Percentiles rank a stretch among this genome's conserved stretches.
These are phyloP conservation scores for Agrypnia vestita DNA, from an alignment of 1,140 invertebrate species.

Conservation along the genomic window DNA sequence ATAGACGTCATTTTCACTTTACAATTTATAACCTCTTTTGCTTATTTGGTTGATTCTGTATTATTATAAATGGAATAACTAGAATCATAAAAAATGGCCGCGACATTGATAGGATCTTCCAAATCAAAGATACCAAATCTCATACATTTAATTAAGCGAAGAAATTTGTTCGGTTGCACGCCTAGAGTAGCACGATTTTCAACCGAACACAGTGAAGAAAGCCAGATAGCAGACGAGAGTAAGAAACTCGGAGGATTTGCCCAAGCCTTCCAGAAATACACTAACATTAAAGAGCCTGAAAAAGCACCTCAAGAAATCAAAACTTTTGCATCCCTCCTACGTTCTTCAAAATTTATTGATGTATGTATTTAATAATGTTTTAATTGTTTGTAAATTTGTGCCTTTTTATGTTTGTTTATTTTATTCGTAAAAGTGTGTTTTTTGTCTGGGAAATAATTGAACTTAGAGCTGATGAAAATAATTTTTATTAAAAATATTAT, in stretches of 20 bases:
- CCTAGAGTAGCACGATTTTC: slow-evolving; percentile 20
- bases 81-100: slow-evolving; percentile 15
- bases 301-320: slow-evolving; percentile 66
- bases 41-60: neutral
- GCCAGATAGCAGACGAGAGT: neutral
- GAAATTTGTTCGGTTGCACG: neutral
- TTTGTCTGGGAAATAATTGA: too few relatives aligned
- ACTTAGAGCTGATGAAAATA: too few relatives aligned
- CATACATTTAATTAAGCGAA: neutral
- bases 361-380: too few relatives aligned
- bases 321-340: slow-evolving; percentile 85
- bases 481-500: too few relatives aligned
- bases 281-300: slow-evolving; percentile 65
- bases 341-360: slow-evolving; percentile 93
- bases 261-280: slow-evolving; percentile 80
- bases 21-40: neutral
- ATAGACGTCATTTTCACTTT: neutral
- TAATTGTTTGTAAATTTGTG: too few relatives aligned
- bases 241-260: slow-evolving; percentile 78
- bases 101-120: slow-evolving; percentile 5
- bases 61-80: neutral
- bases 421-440: neutral
- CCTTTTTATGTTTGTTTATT: neutral
- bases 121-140: slow-evolving; percentile 6
- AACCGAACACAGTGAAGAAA: slow-evolving; percentile 15